Percentiles rank a stretch among this genome's conserved stretches.
Conservation (phyloP, 2,113 vertebrate species). For the Rostratula benghalensis region DNA sequence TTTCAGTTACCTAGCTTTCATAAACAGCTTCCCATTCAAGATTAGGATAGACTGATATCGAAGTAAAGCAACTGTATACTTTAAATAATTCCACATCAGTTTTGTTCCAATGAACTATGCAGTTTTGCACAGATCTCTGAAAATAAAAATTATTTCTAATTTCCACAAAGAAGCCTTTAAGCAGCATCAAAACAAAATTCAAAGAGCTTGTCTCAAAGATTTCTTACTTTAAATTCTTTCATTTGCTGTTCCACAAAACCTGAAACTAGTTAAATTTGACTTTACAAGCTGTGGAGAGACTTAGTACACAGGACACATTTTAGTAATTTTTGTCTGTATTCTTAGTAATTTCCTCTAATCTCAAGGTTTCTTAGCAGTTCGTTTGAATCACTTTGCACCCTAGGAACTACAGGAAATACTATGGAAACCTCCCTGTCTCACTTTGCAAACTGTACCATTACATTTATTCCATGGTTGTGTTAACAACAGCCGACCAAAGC, state of each 20-base stretch:
- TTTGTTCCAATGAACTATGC: neutral
- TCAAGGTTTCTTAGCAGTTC: neutral
- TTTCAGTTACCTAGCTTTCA: neutral
- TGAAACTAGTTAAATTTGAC: constrained; percentile 55
- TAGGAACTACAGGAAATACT: constrained; percentile 47
- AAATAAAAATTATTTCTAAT: constrained; percentile 56
- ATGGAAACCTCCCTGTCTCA: neutral
- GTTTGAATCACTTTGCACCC: constrained; percentile 17
- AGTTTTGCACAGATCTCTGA: neutral
- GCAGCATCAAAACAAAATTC: constrained; percentile 56
- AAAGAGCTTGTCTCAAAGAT: constrained; percentile 40
- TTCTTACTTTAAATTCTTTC: constrained; percentile 45
- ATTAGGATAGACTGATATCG: neutral
- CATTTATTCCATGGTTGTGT: constrained; percentile 12
- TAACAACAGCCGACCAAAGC: constrained; percentile 1
- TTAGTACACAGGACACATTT: neutral
- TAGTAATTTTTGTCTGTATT: neutral
- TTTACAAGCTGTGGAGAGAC: constrained; percentile 64
- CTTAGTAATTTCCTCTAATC: constrained; percentile 30
- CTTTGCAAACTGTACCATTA: neutral
- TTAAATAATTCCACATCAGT: constrained; percentile 6
- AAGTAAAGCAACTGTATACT: neutral
- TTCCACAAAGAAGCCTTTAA: constrained; percentile 69
- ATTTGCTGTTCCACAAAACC: constrained; percentile 52
- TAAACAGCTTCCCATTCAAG: neutral